Base-by-base conservation (phyloP, 2,888 invertebrate genomes). In the Tiliacea citrago region DNA sequence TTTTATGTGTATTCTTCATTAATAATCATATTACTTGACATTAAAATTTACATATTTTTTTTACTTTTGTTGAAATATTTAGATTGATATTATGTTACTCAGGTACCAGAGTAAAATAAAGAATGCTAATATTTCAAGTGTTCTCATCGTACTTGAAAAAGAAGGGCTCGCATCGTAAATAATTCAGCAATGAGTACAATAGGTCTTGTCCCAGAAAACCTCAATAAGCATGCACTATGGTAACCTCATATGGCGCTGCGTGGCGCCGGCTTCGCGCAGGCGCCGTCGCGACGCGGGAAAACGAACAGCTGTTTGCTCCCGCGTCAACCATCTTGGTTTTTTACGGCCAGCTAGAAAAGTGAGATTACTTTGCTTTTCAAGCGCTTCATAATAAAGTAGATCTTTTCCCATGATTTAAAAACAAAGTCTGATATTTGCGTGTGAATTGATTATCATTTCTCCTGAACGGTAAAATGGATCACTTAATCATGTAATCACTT, bases 211-310 rank as follows among this genome's bases (percentile, higher is more conserved):
- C 79, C 35, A 86, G 66, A 76, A 77, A 86, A 77, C 55, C 68
- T 63, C 68, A 72, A 55, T 77, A 73, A 60, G 75, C 84, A 85
- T 79, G 77, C 85, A 84, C 75, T 86, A 72, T 86, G 75, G 81
- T 78, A 51, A 68, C 67, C 75, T 83, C 80, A 58, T 87, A 90
- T 86, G 89, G 90, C 83, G 82, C 45, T 77, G 21, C 29, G 16
- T 80, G 88, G 81, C 90, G 87, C 80, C 85, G 75, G n/a, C 55
- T 68, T 42, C 45, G 83, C 87, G 86, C 86, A 86, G 93, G 90
- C 93, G 93, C 91, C 92, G 86, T 73, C 87, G 85, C 85, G 93
- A 86, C 93, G 93, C 92, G 92, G 91, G 91, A 91, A 93, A 93
- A 89, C 83, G 79, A 82, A 83, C 86, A 87, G 85, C 85, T 86